phyloP scores from a whole-genome alignment of 2,888 invertebrate genomes.

The Scaptomyza cyrtandrae region DNA sequence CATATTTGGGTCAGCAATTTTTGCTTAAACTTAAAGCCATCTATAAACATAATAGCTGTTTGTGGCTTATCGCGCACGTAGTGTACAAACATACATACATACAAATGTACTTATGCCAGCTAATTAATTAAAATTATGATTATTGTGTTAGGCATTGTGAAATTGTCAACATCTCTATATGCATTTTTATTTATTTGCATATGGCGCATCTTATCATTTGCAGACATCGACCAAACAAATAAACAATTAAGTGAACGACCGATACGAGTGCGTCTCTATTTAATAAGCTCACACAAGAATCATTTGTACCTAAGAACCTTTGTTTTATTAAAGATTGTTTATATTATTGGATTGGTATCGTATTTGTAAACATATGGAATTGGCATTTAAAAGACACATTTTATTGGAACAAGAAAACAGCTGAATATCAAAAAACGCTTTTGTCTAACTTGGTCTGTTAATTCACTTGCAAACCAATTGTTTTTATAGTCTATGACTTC shows the following conservation, averaged over 20 bases:
- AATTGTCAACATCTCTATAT: slow-evolving; percentile 27
- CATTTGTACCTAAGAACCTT: neutral
- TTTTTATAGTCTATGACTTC: neutral
- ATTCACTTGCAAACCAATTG: neutral
- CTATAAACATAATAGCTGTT: neutral
- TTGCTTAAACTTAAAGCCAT: neutral
- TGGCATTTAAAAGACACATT: neutral
- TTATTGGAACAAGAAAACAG: neutral
- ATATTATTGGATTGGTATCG: neutral
- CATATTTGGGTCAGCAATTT: neutral
- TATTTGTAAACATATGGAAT: neutral
- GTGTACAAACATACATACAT: slow-evolving; percentile 1
- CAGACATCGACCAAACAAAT: slow-evolving; percentile 48
- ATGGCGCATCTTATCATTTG: slow-evolving; percentile 61
- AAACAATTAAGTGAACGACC: slow-evolving; percentile 65
- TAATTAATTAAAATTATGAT: slow-evolving; percentile 70
- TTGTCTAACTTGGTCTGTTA: slow-evolving; percentile 9
- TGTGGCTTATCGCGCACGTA: slow-evolving; percentile 20
- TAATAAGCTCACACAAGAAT: slow-evolving; percentile 1
- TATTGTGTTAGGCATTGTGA: slow-evolving; percentile 36
- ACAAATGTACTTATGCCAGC: slow-evolving; percentile 3
- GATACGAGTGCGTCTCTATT: slow-evolving; percentile 38
- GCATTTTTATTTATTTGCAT: slow-evolving; percentile 58
- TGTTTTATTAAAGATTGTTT: neutral
- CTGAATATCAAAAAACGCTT: neutral